Conservation (phyloP, 2,888 invertebrate genomes). For the Saturnia pavonia region DNA sequence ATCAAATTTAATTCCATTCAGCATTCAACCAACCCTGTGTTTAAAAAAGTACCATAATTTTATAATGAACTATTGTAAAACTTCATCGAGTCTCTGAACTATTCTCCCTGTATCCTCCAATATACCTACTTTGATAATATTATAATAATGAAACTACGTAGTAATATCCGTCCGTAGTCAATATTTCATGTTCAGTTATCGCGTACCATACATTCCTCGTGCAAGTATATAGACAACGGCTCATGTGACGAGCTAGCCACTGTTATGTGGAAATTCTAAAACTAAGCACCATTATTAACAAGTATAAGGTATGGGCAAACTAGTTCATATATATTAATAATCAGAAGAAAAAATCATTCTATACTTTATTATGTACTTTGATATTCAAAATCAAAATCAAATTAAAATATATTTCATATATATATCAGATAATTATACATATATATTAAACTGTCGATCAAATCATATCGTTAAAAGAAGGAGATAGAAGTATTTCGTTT, state of each 20-base stretch:
- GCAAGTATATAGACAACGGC: constrained; percentile 55
- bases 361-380: background rate
- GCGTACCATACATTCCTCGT: constrained; percentile 59
- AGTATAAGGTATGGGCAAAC: background rate
- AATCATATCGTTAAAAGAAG: no score
- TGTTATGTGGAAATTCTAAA: constrained; percentile 55
- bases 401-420: no score
- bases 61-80: constrained; percentile 11
- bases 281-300: constrained; percentile 31
- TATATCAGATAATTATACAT: no score
- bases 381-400: no score
- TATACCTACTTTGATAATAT: constrained; percentile 23
- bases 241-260: constrained; percentile 44
- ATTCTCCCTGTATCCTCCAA: constrained; percentile 1
- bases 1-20: background rate
- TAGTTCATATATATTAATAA: background rate
- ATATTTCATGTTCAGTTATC: constrained; percentile 52
- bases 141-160: constrained; percentile 67
- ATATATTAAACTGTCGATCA: no score
- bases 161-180: constrained; percentile 59
- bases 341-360: background rate
- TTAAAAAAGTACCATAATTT: background rate
- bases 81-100: background rate
- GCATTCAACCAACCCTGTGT: background rate
- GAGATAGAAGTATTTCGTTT: no score